phyloP scores from a whole-genome alignment of 2,113 vertebrate species.

The Vulpes lagopus region DNA sequence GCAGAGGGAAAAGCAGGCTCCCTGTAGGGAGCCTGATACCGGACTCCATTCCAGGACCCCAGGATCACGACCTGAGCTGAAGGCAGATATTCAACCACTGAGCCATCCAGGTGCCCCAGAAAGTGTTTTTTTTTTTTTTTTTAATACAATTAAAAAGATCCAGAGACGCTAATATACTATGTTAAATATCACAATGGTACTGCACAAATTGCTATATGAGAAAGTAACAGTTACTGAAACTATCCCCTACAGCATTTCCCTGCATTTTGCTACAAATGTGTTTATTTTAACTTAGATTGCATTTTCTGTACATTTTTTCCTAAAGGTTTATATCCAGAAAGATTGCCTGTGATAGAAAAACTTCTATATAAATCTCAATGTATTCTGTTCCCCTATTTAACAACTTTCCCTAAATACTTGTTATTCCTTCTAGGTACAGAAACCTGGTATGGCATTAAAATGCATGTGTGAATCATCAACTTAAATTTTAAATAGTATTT shows the following conservation, averaged over 20 bases:
- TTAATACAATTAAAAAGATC: not conserved
- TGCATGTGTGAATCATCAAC: not conserved
- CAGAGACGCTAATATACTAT: not conserved
- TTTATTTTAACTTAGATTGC: not conserved
- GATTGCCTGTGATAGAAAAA: not conserved
- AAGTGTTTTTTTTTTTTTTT: not conserved
- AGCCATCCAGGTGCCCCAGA: too few species aligned
- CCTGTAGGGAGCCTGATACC: too few species aligned
- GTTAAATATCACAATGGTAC: not conserved
- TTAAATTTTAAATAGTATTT: not conserved
- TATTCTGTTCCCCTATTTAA: constrained; percentile 48
- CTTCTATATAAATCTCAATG: constrained; percentile 21
- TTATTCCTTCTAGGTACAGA: constrained; percentile 52
- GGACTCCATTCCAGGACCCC: too few species aligned
- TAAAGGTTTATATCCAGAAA: not conserved
- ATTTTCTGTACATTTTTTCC: constrained; percentile 20
- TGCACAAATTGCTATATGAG: not conserved
- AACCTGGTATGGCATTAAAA: not conserved
- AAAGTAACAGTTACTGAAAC: not conserved
- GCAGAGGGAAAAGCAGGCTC: too few species aligned
- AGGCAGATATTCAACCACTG: too few species aligned
- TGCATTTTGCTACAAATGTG: constrained; percentile 24
- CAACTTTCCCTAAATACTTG: constrained; percentile 43
- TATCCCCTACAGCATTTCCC: not conserved
- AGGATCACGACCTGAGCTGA: too few species aligned